Conservation (phyloP, 2,797 vertebrate species). For the Phylloscopus collybita region DNA sequence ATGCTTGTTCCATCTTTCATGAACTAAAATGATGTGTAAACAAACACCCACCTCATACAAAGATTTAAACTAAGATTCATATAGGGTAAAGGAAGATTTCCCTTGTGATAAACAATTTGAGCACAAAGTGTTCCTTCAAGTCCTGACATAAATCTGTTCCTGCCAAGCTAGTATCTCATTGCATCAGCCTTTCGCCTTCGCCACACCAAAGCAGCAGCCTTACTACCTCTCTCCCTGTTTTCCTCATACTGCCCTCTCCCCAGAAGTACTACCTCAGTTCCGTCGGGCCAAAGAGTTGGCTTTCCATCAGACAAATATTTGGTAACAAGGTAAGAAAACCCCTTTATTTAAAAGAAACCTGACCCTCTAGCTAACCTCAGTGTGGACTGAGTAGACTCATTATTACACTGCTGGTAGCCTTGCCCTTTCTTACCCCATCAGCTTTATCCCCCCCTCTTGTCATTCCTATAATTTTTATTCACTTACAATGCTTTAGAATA, state of each 20-base stretch:
- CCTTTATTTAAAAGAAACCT: background rate
- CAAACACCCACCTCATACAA: background rate
- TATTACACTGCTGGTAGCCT: background rate
- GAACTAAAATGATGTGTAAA: background rate
- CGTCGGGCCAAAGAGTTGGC: background rate
- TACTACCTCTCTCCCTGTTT: background rate
- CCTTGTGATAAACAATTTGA: constrained; percentile 31
- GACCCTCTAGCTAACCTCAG: background rate
- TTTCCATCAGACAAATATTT: background rate
- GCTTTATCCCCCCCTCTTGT: background rate
- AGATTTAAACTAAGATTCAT: background rate
- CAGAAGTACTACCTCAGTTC: background rate
- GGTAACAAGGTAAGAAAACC: background rate
- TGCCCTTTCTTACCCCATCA: background rate
- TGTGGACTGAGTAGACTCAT: background rate
- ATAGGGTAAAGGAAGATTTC: constrained; percentile 2
- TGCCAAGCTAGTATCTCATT: constrained; percentile 4
- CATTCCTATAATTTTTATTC: background rate
- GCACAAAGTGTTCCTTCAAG: constrained; percentile 59
- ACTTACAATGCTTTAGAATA: background rate
- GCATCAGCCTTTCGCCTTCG: background rate
- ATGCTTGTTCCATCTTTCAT: background rate
- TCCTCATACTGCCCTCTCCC: background rate
- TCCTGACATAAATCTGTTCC: constrained; percentile 29
- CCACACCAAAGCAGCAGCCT: background rate